These are phyloP conservation scores for Actias luna DNA, from an alignment of 2,888 invertebrate genomes.

Conservation along the genomic window DNA sequence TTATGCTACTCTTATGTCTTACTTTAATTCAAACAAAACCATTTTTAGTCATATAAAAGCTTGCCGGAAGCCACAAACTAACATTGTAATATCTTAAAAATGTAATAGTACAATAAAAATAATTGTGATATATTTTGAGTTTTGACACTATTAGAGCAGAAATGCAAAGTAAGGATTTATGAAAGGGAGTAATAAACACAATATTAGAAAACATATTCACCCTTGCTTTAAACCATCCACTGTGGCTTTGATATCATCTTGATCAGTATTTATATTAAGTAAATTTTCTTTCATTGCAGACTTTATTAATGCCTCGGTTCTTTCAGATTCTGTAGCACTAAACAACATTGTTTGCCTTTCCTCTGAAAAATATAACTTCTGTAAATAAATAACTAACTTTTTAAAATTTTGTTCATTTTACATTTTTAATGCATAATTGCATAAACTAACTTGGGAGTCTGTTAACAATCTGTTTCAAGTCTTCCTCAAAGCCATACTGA, in stretches of 20 bases:
- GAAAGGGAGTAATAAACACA: conserved; percentile 4
- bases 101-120: too few relatives aligned
- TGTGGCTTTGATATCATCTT: conserved; percentile 89
- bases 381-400: background rate
- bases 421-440: background rate
- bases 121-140: too few relatives aligned
- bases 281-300: conserved; percentile 95
- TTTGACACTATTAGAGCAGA: too few relatives aligned
- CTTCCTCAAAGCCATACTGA: conserved; percentile 98
- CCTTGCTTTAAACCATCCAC: conserved; percentile 92
- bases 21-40: too few relatives aligned
- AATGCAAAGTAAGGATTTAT: too few relatives aligned
- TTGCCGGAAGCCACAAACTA: too few relatives aligned
- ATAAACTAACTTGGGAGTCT: conserved; percentile 91
- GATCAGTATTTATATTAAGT: conserved; percentile 94
- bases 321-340: conserved; percentile 96
- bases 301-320: conserved; percentile 92
- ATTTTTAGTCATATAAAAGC: too few relatives aligned
- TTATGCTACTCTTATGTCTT: too few relatives aligned
- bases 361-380: conserved; percentile 80
- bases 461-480: conserved; percentile 95
- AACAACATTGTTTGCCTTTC: conserved; percentile 98
- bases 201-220: conserved; percentile 30
- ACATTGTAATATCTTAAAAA: too few relatives aligned
- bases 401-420: background rate